Base-by-base conservation (phyloP, 1,140 invertebrate genomes). In the Anoplophora glabripennis region DNA sequence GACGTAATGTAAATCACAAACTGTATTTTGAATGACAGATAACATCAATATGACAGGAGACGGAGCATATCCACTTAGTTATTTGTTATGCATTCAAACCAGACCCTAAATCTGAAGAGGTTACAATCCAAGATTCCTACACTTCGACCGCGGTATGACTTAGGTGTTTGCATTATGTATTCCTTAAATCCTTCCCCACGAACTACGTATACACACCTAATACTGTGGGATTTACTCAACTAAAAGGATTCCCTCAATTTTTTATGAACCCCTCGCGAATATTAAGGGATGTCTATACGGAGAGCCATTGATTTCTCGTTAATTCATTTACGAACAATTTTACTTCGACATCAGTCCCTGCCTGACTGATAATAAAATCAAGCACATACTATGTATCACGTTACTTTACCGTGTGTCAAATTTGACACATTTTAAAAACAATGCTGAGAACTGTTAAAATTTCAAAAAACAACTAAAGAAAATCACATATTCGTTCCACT, bases 51-150 rank as follows among this genome's bases (percentile, higher is more conserved):
- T 41, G 37, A 38, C 45, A 63, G 41, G 38, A 52, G 52, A 54
- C 40, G 45, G 34, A 46, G 28, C 53, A 59, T 60, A 69, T 69
- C 65, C 57, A 64, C 63, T 66, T 60, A 63, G 62, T 70, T 66
- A 70, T 70, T 70, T 70, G 66, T 70, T 68, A 70, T 70, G 64
- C 64, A 70, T 66, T 70, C 66, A 67, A 63, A 17, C 12, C 36
- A 54, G 41, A 9, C 57, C 59, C 63, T 45, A 57, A 47, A 59
- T 49, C 58, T 63, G 55, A 58, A 49, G 57, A 53, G 65, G 59
- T 49, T 61, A 64, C 64, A 60, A 64, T 61, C 54, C 48, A 59
- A 63, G 58, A 64, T 64, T 62, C 67, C 65, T 53, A 49, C 61
- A 66, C 47, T 62, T 67, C 54, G 47, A 65, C 55, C 54, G 62